phyloP scores from a whole-genome alignment of 2,797 vertebrate genomes.

The Triplophysa yarkandensis region DNA sequence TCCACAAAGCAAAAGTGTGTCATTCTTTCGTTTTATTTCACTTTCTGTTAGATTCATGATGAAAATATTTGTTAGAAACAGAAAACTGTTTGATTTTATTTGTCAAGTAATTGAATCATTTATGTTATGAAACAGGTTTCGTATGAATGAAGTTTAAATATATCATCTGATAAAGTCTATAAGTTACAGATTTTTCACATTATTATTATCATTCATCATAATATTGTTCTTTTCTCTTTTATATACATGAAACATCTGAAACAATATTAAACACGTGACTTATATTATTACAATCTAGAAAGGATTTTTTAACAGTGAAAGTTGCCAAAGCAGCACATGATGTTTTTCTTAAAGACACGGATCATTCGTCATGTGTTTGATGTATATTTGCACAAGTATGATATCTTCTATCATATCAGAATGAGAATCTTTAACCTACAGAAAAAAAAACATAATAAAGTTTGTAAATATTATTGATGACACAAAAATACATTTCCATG shows the following conservation, averaged over 20 bases:
- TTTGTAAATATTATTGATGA: neutral
- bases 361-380: neutral
- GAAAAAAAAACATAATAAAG: neutral
- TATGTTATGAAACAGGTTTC: conserved; percentile 42
- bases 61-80: conserved; percentile 27
- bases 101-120: conserved; percentile 53
- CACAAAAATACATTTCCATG: neutral
- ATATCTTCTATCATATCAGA: neutral
- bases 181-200: conserved; percentile 26
- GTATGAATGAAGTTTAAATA: conserved; percentile 21
- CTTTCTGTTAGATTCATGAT: conserved; percentile 9
- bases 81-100: conserved; percentile 41
- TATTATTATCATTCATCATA: conserved; percentile 47
- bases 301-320: conserved; percentile 35
- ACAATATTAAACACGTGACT: conserved; percentile 46
- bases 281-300: conserved; percentile 22
- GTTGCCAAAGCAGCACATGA: conserved; percentile 30
- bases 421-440: neutral
- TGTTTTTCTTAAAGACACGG: neutral
- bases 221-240: conserved; percentile 41
- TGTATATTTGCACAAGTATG: neutral
- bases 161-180: conserved; percentile 25
- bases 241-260: conserved; percentile 31
- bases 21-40: neutral
- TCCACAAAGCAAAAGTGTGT: neutral